Percentiles rank a stretch among this genome's conserved stretches.
Evolutionary conservation across 1,140 invertebrate genomes (phyloP).

Genomic region (Bursaphelenchus mucronatus): DNA sequence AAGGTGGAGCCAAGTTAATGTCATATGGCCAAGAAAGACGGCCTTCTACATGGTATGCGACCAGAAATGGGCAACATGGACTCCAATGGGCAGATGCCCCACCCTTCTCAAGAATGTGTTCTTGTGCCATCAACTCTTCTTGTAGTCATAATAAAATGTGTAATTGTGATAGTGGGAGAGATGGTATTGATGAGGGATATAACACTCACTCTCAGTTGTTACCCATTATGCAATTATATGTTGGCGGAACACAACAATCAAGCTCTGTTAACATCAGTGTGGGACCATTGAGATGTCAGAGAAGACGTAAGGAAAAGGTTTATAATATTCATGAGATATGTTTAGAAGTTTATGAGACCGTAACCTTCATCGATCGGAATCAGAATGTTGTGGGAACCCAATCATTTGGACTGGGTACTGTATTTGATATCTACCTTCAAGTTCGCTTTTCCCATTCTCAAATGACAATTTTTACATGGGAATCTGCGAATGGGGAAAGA

Average conservation of each 20-base stretch:
- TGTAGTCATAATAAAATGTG: conserved; percentile 47
- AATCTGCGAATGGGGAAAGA: conserved; percentile 53
- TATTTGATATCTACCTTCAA: conserved; percentile 56
- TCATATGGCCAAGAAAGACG: conserved; percentile 52
- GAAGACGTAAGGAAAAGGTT: conserved; percentile 38
- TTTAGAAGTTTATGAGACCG: conserved; percentile 55
- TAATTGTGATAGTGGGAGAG: conserved; percentile 56
- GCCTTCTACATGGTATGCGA: conserved; percentile 58
- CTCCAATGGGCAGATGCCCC: conserved; percentile 58
- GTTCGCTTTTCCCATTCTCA: conserved; percentile 49
- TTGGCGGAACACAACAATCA: conserved; percentile 47
- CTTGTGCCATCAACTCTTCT: conserved; percentile 57
- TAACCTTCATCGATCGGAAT: conserved; percentile 59
- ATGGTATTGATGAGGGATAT: conserved; percentile 54
- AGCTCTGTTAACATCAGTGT: conserved; percentile 48
- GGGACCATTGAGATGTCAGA: conserved; percentile 46
- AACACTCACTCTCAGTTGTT: conserved; percentile 54
- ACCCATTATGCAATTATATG: conserved; percentile 57
- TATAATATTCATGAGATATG: conserved; percentile 10
- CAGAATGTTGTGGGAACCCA: conserved; percentile 49
- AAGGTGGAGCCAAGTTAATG: conserved; percentile 53
- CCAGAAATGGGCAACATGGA: conserved; percentile 57
- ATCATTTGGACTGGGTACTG: conserved; percentile 38
- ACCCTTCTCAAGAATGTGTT: conserved; percentile 55
- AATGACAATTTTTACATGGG: conserved; percentile 58